Base-by-base conservation (phyloP, 1,140 invertebrate genomes). In the Euwallacea similis region DNA sequence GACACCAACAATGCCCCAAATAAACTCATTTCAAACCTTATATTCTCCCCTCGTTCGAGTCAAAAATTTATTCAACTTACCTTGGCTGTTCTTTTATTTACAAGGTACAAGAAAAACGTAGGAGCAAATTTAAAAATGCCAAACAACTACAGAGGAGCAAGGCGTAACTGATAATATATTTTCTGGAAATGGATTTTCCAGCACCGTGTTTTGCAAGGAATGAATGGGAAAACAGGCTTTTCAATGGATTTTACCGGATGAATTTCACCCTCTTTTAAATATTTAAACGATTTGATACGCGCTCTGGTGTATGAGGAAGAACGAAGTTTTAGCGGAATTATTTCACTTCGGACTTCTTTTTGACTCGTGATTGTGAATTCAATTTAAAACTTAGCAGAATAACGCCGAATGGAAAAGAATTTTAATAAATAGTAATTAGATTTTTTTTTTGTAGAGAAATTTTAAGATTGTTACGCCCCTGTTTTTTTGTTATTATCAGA, bases 101-200 rank as follows among this genome's bases (percentile, higher is more conserved):
- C 63, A 65, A 65, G 63, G 63, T 53, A 54, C 63, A 65, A 42
- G 63, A 54, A 65, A 54, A 54, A 54, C 63, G 63, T 53, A 65
- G 41, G 50, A 65, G 50, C 16, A 42, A 65, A 65, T 65, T 65
- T 65, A 65, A 54, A 65, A 65, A 54, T 54, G 63, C 63, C 63
- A 65, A 65, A 65, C 63, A 65, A 65, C 63, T 65, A 65, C 63
- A 65, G 63, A 65, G 63, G 13, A 42, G 47, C 63, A 65, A 21
- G 46, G 63, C 63, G 63, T 65, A 65, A 65, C 63, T 65, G 63
- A 65, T 65, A 65, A 65, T 65, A 65, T 65, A 65, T 65, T 65
- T 65, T 65, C 63, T 65, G 63, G 63, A 65, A 65, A 65, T 65
- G 63, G 63, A 65, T 65, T 65, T 65, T 65, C 63, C 63, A 54